A percentile compares a stretch with the other conserved stretches of the same genome.
Conservation (phyloP, 2,113 vertebrate genomes). For the Eolophus roseicapilla region DNA sequence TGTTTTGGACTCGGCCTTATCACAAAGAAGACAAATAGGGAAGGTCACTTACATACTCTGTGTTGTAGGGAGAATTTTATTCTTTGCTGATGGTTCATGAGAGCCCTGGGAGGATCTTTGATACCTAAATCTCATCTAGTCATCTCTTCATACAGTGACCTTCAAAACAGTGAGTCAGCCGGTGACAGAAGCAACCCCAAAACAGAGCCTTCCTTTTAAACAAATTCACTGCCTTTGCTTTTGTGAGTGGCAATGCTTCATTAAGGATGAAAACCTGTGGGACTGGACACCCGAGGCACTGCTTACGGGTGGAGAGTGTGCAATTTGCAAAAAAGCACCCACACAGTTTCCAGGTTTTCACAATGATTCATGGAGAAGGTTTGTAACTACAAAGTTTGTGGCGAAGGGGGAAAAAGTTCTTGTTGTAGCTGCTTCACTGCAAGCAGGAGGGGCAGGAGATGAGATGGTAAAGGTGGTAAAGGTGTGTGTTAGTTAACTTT, state of each 20-base stretch:
- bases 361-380: neutral
- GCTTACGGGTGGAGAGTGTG: rapidly evolving
- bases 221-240: neutral
- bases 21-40: neutral
- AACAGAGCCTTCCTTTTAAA: neutral
- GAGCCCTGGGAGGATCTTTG: neutral
- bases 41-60: neutral
- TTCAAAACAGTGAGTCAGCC: conserved; percentile 12
- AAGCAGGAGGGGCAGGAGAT: neutral
- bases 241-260: neutral
- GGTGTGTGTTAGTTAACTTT: neutral
- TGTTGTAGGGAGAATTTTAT: neutral
- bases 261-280: neutral
- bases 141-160: neutral
- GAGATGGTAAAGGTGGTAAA: neutral
- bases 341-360: rapidly evolving
- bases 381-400: neutral
- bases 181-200: neutral
- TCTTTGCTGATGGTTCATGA: neutral
- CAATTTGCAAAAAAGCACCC: rapidly evolving
- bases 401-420: neutral
- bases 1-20: neutral
- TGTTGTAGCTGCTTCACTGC: neutral
- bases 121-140: neutral
- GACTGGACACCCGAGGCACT: neutral